Percentiles rank a stretch among this genome's conserved stretches.
Evolutionary conservation across 1,140 invertebrate genomes (phyloP).

Genomic region (Antheraea mylitta): DNA sequence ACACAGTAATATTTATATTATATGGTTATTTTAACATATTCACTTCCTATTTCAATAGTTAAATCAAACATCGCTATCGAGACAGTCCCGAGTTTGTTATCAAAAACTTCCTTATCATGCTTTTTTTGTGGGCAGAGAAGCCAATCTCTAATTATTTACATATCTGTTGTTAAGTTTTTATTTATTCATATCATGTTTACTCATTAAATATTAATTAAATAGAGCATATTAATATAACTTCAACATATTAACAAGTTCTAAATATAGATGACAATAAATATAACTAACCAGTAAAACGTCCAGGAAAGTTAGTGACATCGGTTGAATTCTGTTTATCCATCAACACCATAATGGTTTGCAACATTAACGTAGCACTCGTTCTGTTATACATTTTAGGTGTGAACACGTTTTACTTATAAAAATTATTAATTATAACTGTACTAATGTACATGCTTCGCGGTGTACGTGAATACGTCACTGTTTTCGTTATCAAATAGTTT

Average conservation of each 20-base stretch:
- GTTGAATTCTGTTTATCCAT: slow-evolving; percentile 70
- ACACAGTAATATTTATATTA: background rate
- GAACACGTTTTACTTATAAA: slow-evolving; percentile 17
- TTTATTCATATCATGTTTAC: no score
- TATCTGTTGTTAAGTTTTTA: background rate
- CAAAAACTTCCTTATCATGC: background rate
- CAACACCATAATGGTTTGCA: slow-evolving; percentile 74
- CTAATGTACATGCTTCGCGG: slow-evolving; percentile 31
- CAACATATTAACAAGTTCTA: background rate
- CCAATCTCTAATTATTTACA: background rate
- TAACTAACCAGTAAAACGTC: slow-evolving; percentile 55
- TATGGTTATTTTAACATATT: background rate
- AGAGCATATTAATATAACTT: no score
- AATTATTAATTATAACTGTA: slow-evolving; percentile 18
- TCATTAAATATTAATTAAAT: no score
- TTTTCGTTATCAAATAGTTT: slow-evolving; percentile 27
- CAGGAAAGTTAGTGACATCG: slow-evolving; percentile 55
- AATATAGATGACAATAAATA: slow-evolving; percentile 1
- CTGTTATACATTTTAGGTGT: slow-evolving; percentile 53
- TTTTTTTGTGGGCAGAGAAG: slow-evolving; percentile 4
- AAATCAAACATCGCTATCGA: background rate
- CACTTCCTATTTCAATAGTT: background rate
- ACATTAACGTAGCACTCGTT: slow-evolving; percentile 72
- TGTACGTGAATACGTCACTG: background rate
- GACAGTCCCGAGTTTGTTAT: background rate